These are phyloP conservation scores for Timema cristinae DNA, from an alignment of 2,888 invertebrate genomes.

Conservation along the genomic window DNA sequence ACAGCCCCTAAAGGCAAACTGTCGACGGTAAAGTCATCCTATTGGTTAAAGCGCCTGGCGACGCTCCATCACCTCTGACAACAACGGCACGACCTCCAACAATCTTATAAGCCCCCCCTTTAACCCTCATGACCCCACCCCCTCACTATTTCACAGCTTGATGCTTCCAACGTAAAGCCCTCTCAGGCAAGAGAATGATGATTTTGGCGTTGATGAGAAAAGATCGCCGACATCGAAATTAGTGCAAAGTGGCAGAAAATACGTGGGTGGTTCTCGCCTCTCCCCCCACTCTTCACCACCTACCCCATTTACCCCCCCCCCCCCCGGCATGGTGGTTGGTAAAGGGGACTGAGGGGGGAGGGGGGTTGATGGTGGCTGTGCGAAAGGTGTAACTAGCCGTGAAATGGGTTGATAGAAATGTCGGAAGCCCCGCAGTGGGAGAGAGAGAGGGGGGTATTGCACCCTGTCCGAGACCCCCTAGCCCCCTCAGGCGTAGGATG, in stretches of 20 bases:
- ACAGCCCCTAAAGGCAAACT: too few relatives aligned
- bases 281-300: not conserved
- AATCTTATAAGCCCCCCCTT: too few relatives aligned
- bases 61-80: too few relatives aligned
- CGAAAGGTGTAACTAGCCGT: slow-evolving; percentile 29
- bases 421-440: not conserved
- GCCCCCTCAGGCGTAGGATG: too few relatives aligned
- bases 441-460: not conserved
- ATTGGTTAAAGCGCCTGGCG: not conserved
- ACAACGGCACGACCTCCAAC: too few relatives aligned
- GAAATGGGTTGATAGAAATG: slow-evolving; percentile 32
- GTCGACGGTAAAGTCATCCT: not conserved
- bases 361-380: slow-evolving; percentile 24
- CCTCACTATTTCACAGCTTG: slow-evolving; percentile 2
- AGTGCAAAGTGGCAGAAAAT: slow-evolving; percentile 34
- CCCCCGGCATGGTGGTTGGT: slow-evolving; percentile 14
- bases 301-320: slow-evolving; percentile 16
- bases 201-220: slow-evolving; percentile 10
- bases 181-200: slow-evolving; percentile 2
- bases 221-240: slow-evolving; percentile 30
- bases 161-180: not conserved
- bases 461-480: too few relatives aligned
- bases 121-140: not conserved
- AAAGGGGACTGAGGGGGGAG: not conserved
- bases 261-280: slow-evolving; percentile 17